Percentiles rank a stretch among this genome's conserved stretches.
Conservation (phyloP, 2,113 vertebrate species). For the Ptilorrhoa leucosticta region DNA sequence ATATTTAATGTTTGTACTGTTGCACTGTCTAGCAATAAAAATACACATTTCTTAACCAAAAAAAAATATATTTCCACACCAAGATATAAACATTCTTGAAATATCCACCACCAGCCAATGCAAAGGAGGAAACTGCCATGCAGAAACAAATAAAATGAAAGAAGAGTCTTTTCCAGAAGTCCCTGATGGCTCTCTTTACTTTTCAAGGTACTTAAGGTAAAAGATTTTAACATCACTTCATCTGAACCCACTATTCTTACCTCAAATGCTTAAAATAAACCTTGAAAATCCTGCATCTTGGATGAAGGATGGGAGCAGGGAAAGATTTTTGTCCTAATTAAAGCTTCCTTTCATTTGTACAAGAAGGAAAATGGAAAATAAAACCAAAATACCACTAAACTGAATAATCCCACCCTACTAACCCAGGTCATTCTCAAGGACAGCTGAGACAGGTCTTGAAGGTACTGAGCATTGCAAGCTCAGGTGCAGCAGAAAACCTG, state of each 20-base stretch:
- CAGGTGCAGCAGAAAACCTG: background rate
- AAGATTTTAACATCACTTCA: background rate
- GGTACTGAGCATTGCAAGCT: background rate
- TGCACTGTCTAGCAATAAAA: slow-evolving; percentile 1
- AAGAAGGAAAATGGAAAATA: background rate
- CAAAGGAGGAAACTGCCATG: slow-evolving; percentile 59
- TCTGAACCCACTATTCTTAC: background rate
- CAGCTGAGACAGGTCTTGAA: background rate
- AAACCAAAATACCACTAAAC: background rate
- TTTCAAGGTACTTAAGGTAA: background rate
- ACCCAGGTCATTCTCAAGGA: background rate
- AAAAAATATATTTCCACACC: background rate
- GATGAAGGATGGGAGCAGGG: background rate
- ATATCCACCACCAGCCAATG: slow-evolving; percentile 59
- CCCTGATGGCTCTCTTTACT: background rate
- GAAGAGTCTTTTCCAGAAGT: background rate
- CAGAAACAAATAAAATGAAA: slow-evolving; percentile 48
- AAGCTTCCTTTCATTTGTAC: background rate
- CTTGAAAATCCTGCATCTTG: background rate
- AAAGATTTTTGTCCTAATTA: background rate
- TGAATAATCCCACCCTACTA: background rate
- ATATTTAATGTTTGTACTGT: background rate
- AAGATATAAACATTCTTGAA: slow-evolving; percentile 8
- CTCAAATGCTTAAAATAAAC: background rate
- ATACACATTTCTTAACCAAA: slow-evolving; percentile 20